Evolutionary conservation across 2,888 invertebrate species (phyloP), one percentile per base, ranked within the genome.

Genomic region (Nebria brevicollis): DNA sequence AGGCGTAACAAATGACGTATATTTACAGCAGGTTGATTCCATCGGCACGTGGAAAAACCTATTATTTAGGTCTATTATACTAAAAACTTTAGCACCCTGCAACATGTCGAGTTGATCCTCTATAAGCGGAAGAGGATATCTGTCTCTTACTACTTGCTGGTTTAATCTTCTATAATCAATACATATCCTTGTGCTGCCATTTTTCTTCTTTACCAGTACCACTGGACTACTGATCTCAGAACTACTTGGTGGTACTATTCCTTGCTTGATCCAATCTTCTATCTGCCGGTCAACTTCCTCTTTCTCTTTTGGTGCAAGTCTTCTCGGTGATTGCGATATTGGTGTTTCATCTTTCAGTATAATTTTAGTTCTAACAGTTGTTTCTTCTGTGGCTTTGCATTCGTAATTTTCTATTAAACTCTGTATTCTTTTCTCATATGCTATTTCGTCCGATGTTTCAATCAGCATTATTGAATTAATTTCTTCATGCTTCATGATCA

Each of bases 21-120:
- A 20, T 20, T 20, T 20, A 20, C 82, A 70, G 75, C 85, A 85
- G 8, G 82, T 42, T 66, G 83, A 77, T 0, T 84, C 83, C 0
- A 87, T 72, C 0, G 81, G 76, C 1, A 86, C 86, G 43, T 87
- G 86, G 15, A 85, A 86, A 78, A 86, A 86, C n/a, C 85, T 84
- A 85, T 86, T 25, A 84, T 84, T 85, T 1, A 86, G 77, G 77
- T 86, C 85, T 0, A 85, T 66, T 8, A 83, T 82, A 6, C 82
- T 82, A 74, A 84, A 84, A 5, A 83, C 26, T 34, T 3, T 70
- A 2, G 83, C 83, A 10, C 77, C 77, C 68, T 81, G 72, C n/a
- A 84, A 43, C 25, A 66, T 41, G 66, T 85, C 84, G 6, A 85
- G 41, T 15, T 83, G 82, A 41, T 85, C 85, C 65, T 85, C 84